phyloP scores from a whole-genome alignment of 2,113 vertebrate species.

The Aleadryas rufinucha region DNA sequence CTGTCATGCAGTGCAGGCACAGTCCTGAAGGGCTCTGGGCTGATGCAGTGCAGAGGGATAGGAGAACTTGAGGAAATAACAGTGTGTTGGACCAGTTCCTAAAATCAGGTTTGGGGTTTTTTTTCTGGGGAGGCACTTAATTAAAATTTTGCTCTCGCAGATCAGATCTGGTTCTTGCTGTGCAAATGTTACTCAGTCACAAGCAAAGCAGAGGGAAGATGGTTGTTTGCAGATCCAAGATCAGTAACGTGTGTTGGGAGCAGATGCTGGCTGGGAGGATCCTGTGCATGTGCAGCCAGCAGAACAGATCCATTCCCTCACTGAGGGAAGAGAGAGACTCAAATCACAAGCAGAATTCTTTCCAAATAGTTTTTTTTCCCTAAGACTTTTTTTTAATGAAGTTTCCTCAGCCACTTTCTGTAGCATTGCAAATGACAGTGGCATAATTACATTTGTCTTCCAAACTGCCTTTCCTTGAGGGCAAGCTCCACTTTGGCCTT shows the following conservation, averaged over 20 bases:
- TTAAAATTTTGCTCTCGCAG: neutral
- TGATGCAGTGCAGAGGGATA: neutral
- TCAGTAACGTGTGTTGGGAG: fast-evolving
- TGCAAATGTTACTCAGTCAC: neutral
- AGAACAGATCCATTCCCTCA: neutral
- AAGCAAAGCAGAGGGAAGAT: neutral
- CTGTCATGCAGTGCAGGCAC: neutral
- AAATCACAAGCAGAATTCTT: neutral
- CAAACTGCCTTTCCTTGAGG: slow-evolving; percentile 42
- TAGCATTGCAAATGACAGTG: neutral
- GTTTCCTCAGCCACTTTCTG: neutral
- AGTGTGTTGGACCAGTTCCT: neutral
- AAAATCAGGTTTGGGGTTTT: neutral
- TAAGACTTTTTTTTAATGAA: neutral
- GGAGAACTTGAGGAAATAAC: neutral
- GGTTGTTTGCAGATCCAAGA: neutral
- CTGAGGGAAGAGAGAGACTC: neutral
- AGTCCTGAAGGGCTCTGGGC: neutral
- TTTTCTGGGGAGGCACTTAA: neutral
- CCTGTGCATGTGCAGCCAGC: neutral
- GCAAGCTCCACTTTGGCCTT: slow-evolving; percentile 44
- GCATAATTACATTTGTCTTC: slow-evolving; percentile 55
- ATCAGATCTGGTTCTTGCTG: neutral
- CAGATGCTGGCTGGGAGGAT: neutral
- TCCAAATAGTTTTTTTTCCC: neutral